Conservation (phyloP, 2,113 vertebrate genomes). For the Podarcis cretensis region DNA sequence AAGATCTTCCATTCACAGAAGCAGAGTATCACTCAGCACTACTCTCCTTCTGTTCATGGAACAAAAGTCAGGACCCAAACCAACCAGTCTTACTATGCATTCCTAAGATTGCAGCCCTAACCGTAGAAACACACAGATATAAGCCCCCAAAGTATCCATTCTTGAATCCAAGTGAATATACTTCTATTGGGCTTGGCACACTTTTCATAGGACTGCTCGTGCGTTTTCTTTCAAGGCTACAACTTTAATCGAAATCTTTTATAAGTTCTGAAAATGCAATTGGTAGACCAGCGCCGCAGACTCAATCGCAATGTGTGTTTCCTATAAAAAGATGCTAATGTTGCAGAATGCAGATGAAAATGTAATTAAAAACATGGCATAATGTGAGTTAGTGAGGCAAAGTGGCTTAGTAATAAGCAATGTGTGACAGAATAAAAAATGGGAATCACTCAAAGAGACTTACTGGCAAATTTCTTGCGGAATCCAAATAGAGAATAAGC, state of each 20-base stretch:
- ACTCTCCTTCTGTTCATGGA: neutral
- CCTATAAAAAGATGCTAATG: slow-evolving; percentile 29
- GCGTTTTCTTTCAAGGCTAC: slow-evolving; percentile 16
- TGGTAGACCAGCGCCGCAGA: slow-evolving; percentile 24
- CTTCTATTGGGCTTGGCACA: slow-evolving; percentile 23
- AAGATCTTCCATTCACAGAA: neutral
- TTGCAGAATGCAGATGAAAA: slow-evolving; percentile 58
- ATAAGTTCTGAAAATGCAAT: slow-evolving; percentile 55
- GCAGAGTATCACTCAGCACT: neutral
- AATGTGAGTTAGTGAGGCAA: slow-evolving; percentile 58
- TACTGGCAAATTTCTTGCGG: slow-evolving; percentile 93
- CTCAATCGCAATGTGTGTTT: neutral
- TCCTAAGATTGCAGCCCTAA: neutral
- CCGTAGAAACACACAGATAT: neutral
- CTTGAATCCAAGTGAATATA: slow-evolving; percentile 2
- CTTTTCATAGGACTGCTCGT: neutral
- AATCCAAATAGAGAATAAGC: slow-evolving; percentile 94
- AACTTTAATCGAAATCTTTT: slow-evolving; percentile 40
- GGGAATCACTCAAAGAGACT: slow-evolving; percentile 60
- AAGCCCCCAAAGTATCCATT: neutral
- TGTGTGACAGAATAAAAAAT: slow-evolving; percentile 36
- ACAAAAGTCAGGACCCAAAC: neutral
- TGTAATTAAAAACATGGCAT: slow-evolving; percentile 11
- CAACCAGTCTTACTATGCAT: neutral
- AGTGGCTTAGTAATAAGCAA: slow-evolving; percentile 57